Evolutionary conservation across 2,888 invertebrate genomes (phyloP).

Genomic region (Melanargia galathea): DNA sequence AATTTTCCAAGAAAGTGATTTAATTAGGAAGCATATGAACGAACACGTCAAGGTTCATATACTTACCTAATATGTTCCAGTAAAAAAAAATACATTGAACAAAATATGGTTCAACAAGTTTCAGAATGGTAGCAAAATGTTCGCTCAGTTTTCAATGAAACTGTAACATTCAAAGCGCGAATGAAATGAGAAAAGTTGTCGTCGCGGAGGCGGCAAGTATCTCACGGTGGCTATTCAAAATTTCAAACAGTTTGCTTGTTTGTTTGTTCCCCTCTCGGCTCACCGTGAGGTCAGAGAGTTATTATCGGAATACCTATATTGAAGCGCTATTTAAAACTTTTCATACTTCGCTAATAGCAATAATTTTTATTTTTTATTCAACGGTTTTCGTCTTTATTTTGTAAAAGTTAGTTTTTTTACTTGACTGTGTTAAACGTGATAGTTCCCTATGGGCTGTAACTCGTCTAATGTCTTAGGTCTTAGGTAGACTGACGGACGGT

Average conservation of each 20-base stretch:
- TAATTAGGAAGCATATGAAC: no score
- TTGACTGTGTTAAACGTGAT: no score
- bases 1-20: no score
- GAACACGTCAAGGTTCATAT: no score
- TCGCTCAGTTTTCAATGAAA: not conserved
- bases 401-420: no score
- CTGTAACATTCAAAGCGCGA: not conserved
- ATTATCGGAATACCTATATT: not conserved
- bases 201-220: not conserved
- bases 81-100: not conserved
- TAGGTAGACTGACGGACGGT: no score
- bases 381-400: no score
- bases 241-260: constrained; percentile 4
- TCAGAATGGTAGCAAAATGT: not conserved
- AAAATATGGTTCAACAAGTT: not conserved
- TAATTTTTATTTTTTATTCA: no score
- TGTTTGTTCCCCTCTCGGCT: not conserved
- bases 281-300: constrained; percentile 1
- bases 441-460: no score
- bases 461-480: no score
- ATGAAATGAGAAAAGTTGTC: constrained; percentile 16
- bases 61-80: not conserved
- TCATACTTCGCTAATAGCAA: no score
- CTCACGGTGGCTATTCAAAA: not conserved
- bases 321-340: not conserved